phyloP scores from a whole-genome alignment of 1,140 invertebrate species.

The Battus philenor region DNA sequence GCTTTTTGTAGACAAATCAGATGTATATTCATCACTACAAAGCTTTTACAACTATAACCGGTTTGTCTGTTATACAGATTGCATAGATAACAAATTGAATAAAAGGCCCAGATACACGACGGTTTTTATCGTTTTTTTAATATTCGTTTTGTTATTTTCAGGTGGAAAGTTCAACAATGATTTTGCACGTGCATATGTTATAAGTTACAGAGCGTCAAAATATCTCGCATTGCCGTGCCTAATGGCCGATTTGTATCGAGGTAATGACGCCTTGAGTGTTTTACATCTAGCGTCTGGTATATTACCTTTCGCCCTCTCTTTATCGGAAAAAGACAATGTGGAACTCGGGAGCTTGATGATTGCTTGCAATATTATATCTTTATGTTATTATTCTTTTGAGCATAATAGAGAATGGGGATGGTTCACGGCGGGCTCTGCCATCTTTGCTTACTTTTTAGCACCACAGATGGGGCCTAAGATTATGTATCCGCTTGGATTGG shows the following conservation, averaged over 20 bases:
- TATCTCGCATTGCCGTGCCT: constrained; percentile 57
- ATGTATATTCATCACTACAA: too few relatives aligned
- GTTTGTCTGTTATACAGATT: too few relatives aligned
- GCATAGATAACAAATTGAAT: too few relatives aligned
- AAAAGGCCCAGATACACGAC: too few relatives aligned
- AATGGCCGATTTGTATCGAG: constrained; percentile 50
- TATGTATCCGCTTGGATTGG: constrained; percentile 43
- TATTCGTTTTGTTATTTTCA: constrained; percentile 24
- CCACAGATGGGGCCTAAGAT: constrained; percentile 30
- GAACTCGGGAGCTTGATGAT: constrained; percentile 46
- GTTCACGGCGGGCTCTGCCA: constrained; percentile 47
- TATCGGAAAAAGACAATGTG: constrained; percentile 41
- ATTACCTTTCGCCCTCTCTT: constrained; percentile 43
- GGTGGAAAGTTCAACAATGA: constrained; percentile 47
- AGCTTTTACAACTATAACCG: too few relatives aligned
- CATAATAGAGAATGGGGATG: constrained; percentile 44
- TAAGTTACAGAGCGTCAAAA: constrained; percentile 41
- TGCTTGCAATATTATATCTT: constrained; percentile 46
- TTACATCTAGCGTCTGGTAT: constrained; percentile 50
- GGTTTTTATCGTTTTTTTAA: background rate
- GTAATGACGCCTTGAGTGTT: constrained; percentile 28
- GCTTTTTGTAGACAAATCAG: too few relatives aligned
- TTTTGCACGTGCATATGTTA: constrained; percentile 38
- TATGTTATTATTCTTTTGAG: constrained; percentile 40
- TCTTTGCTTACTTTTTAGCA: constrained; percentile 45